Evolutionary conservation across 1,140 invertebrate species (phyloP).

Genomic region (Heliconius nattereri): DNA sequence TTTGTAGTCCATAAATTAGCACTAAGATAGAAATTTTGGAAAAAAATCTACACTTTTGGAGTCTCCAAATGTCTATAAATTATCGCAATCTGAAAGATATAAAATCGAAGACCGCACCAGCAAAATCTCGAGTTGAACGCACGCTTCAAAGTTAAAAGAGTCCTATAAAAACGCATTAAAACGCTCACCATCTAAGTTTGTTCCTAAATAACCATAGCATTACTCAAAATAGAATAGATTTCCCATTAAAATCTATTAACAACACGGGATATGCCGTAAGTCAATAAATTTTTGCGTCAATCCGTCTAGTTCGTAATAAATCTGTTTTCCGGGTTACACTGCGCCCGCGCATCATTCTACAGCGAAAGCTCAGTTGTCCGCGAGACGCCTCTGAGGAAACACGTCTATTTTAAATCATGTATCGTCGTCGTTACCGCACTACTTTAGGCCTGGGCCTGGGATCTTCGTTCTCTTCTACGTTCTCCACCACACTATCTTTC

Average conservation of each 20-base stretch:
- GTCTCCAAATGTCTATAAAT: too few relatives aligned
- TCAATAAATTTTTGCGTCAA: constrained; percentile 42
- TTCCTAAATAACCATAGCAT: background rate
- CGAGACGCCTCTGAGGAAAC: constrained; percentile 42
- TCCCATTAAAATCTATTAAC: constrained; percentile 15
- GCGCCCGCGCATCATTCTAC: constrained; percentile 61
- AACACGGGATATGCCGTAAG: constrained; percentile 7
- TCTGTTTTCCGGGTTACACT: constrained; percentile 65
- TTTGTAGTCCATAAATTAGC: too few relatives aligned
- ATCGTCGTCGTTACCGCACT: constrained; percentile 73
- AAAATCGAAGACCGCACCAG: too few relatives aligned
- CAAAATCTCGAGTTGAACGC: too few relatives aligned
- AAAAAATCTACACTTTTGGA: too few relatives aligned
- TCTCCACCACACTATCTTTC: constrained; percentile 71
- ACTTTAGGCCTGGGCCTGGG: constrained; percentile 70
- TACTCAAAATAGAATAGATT: background rate
- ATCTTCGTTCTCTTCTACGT: constrained; percentile 67
- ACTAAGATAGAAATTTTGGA: too few relatives aligned
- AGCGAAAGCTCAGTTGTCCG: constrained; percentile 54
- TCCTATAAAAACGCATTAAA: background rate
- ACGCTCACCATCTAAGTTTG: background rate
- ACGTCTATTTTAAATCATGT: constrained; percentile 56
- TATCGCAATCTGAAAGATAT: too few relatives aligned
- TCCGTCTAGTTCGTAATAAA: constrained; percentile 67
- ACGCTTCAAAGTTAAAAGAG: background rate